Conservation (phyloP, 2,888 invertebrate species). For the Eueremaeus valkanovi region DNA sequence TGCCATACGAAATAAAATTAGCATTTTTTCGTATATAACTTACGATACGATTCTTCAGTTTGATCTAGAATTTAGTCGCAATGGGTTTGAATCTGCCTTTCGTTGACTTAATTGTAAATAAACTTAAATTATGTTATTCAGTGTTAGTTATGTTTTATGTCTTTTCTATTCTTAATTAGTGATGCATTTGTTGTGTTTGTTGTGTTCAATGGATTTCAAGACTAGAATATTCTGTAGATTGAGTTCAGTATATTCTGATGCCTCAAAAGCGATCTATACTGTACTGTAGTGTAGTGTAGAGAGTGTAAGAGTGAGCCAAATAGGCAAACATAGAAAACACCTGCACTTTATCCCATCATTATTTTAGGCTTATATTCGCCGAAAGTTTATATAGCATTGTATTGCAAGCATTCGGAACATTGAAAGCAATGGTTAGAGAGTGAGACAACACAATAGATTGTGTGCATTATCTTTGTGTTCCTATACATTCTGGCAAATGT, state of each 20-base stretch:
- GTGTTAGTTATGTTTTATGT: not conserved
- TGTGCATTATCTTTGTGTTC: slow-evolving; percentile 17
- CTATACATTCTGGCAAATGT: slow-evolving; percentile 19
- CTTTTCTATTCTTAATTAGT: not conserved
- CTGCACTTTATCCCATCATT: slow-evolving; percentile 31
- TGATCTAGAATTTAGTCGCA: not conserved
- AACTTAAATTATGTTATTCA: not conserved
- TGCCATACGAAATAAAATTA: slow-evolving; percentile 17
- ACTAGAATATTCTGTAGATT: no score
- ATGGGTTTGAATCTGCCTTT: not conserved
- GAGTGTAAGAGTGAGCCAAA: no score
- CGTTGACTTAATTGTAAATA: not conserved
- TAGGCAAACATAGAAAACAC: slow-evolving; percentile 11
- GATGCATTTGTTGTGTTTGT: not conserved
- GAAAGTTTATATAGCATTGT: slow-evolving; percentile 30
- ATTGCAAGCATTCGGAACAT: not conserved
- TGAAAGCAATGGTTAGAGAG: not conserved
- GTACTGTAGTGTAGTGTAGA: no score
- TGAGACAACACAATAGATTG: slow-evolving; percentile 28
- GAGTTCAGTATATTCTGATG: not conserved
- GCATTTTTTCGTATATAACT: slow-evolving; percentile 7
- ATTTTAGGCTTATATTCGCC: slow-evolving; percentile 28
- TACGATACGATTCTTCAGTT: no score
- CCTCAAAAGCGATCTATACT: not conserved
- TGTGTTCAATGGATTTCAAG: not conserved